Evolutionary conservation across 1,140 invertebrate genomes (phyloP).

Genomic region (Holotrichia oblita): DNA sequence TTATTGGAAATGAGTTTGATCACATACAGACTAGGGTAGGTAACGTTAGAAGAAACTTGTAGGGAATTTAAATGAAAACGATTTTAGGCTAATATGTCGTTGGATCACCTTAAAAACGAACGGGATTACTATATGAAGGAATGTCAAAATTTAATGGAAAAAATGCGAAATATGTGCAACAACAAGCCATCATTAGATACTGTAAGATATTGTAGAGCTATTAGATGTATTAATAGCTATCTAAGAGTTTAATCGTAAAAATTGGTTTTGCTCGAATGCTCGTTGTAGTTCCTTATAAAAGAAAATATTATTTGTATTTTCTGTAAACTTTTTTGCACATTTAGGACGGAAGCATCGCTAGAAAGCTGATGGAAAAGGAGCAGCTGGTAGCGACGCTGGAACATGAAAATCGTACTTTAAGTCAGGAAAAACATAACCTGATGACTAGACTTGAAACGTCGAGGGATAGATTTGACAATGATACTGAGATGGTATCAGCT

Average conservation of each 20-base stretch:
- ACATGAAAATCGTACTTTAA: constrained; percentile 61
- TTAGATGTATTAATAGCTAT: background rate
- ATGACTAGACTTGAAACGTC: constrained; percentile 58
- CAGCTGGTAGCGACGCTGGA: constrained; percentile 60
- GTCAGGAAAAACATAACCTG: constrained; percentile 61
- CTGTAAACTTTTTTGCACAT: constrained; percentile 1
- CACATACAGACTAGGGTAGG: constrained; percentile 13
- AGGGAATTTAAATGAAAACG: background rate
- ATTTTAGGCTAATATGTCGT: constrained; percentile 36
- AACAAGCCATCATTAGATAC: constrained; percentile 40
- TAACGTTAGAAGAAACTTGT: background rate
- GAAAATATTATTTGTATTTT: too few species aligned
- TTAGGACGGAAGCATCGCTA: background rate
- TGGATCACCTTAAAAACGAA: constrained; percentile 61
- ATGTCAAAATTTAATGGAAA: constrained; percentile 61
- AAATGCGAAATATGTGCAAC: constrained; percentile 55
- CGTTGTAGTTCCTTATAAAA: too few species aligned
- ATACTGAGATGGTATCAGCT: constrained; percentile 46
- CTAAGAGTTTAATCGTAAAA: too few species aligned
- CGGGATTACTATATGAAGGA: constrained; percentile 65
- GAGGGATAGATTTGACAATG: constrained; percentile 45
- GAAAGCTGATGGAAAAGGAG: constrained; percentile 50
- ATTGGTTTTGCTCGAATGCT: too few species aligned
- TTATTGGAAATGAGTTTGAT: constrained; percentile 54
- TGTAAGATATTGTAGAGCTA: background rate